Evolutionary conservation across 2,888 invertebrate species (phyloP), one percentile per base, ranked within the genome.

Genomic region (Syritta pipiens): DNA sequence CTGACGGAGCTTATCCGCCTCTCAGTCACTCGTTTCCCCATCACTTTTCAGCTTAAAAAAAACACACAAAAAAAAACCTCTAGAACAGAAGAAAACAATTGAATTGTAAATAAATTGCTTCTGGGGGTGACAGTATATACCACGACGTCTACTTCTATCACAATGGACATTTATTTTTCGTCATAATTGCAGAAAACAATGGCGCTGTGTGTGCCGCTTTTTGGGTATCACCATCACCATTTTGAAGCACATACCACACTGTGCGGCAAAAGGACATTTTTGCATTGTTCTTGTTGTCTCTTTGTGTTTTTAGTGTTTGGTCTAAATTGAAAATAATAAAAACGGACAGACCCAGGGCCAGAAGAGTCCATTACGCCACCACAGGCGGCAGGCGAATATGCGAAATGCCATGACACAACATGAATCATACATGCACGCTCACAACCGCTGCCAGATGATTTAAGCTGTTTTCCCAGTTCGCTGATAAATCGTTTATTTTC

Each of bases 401-500:
- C 12, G 37, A 46, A 44, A 55, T 14, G 62, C 12, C 20, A 28
- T 46, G 53, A 9, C 12, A 57, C 10, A 37, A 10, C 46, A 46
- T 67, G 53, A 53, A 46, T 74, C 68, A 62, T 48, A 10, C 32
- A 40, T 59, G 30, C 46, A 35, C n/a, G 26, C 24, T 35, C 55
- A 44, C 44, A 51, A 26, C 24, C 55, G 24, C 49, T 57, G 57
- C 49, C 24, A 59, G 46, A 59, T 59, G 51, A 59, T 77, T 71
- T 46, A 59, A 37, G 51, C 37, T 46, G 6, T 67, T 26, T 63
- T 65, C 22, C 6, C 55, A n/a, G n/a, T 22, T 69, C 42, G 35
- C 28, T 44, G 28, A 69, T 69, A 63, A 63, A 76, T 71, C 37
- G 44, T 63, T 69, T 51, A 51, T 65, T 63, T 59, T 53, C 44